Base-by-base conservation (phyloP, 2,888 invertebrate genomes). In the Sinohyriopsis cumingii region DNA sequence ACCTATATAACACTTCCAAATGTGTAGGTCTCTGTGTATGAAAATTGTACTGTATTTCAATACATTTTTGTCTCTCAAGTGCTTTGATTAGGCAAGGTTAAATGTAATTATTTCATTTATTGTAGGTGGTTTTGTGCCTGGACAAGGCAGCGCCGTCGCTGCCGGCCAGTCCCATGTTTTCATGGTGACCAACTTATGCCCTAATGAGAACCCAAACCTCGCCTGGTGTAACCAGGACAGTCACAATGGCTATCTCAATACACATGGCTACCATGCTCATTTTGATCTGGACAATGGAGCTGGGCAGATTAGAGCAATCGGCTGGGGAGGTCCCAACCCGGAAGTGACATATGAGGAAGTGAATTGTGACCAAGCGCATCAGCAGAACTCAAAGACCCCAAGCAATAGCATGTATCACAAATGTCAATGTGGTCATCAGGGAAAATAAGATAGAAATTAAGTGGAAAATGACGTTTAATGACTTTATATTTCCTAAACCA, bases 101-200 rank as follows among this genome's bases (percentile, higher is more conserved):
- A 12, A 1, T 45, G 12, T 45, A 45, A 45, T 45, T 45, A 12
- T 63, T 63, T 28, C 19, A 12, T 12, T 12, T 53, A 20, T 71
- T 67, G 7, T 62, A 85, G 85, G 85, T 65, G 85, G 85, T 0
- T 85, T 59, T 28, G 78, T 85, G 0, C 69, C 73, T 20, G 81
- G 80, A 5, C 73, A 81, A 59, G 85, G 85, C 0, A 68, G 72
- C 0, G 33, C 71, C 0, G 68, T 76, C 9, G n/a, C 63, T 1
- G 73, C 69, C 24, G 75, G 72, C 3, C 65, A 59, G 24, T 67
- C 76, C 22, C 57, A 72, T 19, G 74, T 78, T 19, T 84, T 86
- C 72, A 83, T 83, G 84, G 71, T 84, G 12, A 84, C 83, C 22
- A 84, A 86, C 64, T 65, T 81, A 25, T 86, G 84, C 70, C 84